Evolutionary conservation across 64 coral and sea anemone species (phyloP), one percentile per base, ranked within the genome.

Genomic region (Montipora cactus): DNA sequence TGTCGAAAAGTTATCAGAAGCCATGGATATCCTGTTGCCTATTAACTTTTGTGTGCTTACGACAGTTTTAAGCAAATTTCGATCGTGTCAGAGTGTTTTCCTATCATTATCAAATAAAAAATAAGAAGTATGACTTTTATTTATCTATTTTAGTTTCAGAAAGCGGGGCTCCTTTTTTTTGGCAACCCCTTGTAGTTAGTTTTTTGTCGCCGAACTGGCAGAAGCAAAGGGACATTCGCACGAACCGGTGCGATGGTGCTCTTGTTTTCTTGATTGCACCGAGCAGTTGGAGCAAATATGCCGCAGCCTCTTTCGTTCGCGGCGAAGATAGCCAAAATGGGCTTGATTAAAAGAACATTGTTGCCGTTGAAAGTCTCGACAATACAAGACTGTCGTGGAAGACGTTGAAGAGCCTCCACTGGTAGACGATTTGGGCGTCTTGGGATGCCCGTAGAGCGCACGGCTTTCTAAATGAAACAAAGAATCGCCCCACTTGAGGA

Each of bases 381-480:
- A 91, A 69, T 73, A 91, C 78, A 70, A 80, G 1, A 49, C 78
- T 12, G 55, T 48, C 21, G 5, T 23, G 3, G 69, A 53, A 0
- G 45, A 50, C 22, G 89, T 75, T 5, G 73, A 75, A 75, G 25
- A 75, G 44, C 73, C 73, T 75, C 23, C 64, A 55, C 84, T 69
- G 3, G 84, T 19, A 70, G 61, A 16, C 5, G 61, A 70, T 58
- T 80, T 57, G 2, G 20, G 25, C 44, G 83, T 19, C 68, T 87
- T 87, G 22, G 70, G 80, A 58, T 83, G 69, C 3, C 90, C 66
- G 23, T 91, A 91, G 13, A 91, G 70, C 11, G 90, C 83, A 22
- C 79, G 67, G 57, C 79, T 91, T 10, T 91, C 90, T 80, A 91
- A 61, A 83, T 82, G 90, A 58, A 83, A 28, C 10, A 91, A 91